Percentiles rank a stretch among this genome's conserved stretches.
phyloP scores from a whole-genome alignment of 2,888 invertebrate genomes.

The Amiota communis region DNA sequence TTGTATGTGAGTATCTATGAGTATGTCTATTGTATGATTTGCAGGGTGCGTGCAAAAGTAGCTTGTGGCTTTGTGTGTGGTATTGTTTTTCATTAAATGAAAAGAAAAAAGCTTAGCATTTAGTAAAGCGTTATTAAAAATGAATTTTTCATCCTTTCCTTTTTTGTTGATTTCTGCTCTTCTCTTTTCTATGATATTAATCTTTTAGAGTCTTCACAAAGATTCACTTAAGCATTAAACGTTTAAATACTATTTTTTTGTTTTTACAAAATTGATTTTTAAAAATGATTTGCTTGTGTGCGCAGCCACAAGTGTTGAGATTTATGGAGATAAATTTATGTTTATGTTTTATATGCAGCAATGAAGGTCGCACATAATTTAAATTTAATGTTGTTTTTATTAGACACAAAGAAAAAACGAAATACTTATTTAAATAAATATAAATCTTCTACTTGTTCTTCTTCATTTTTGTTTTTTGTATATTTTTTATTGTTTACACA shows the following conservation, averaged over 20 bases:
- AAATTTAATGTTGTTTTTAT: slow-evolving; percentile 1
- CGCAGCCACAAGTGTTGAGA: not conserved
- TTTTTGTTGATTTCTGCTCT: not conserved
- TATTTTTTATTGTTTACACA: slow-evolving; percentile 2
- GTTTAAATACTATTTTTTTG: too few species aligned
- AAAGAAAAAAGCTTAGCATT: not conserved
- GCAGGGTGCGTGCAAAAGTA: too few species aligned
- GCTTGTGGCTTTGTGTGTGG: too few species aligned
- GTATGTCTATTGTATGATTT: too few species aligned
- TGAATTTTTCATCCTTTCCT: slow-evolving; percentile 2
- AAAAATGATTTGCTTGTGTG: not conserved
- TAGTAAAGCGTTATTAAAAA: not conserved
- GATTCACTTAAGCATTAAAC: too few species aligned
- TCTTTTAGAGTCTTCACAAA: too few species aligned
- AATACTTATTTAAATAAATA: slow-evolving; percentile 1
- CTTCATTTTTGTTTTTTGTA: not conserved
- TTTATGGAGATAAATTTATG: not conserved
- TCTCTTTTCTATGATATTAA: not conserved
- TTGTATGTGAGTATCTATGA: too few species aligned
- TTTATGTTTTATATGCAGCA: too few species aligned
- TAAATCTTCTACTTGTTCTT: not conserved
- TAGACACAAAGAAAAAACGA: not conserved
- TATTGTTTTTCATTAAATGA: not conserved
- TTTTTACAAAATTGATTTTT: not conserved
- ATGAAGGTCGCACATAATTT: not conserved